Percentiles rank a stretch among this genome's conserved stretches.
These are phyloP conservation scores for Rhimphoctona megacephalus DNA, from an alignment of 2,888 invertebrate species.

Conservation along the genomic window DNA sequence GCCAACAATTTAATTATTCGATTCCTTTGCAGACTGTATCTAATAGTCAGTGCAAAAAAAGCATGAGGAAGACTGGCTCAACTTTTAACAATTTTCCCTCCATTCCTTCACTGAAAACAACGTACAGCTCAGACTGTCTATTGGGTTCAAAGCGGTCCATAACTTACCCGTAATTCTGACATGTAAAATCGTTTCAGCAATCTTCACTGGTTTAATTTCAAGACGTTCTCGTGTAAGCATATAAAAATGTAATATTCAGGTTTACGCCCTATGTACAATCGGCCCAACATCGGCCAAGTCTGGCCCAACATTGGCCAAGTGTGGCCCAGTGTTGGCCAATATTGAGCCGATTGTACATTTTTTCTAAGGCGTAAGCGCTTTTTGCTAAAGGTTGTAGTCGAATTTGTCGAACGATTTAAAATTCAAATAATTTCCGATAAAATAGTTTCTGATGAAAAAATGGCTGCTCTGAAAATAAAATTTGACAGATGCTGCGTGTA, in stretches of 20 bases:
- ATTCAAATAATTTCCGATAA: too few species aligned
- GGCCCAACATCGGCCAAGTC: too few species aligned
- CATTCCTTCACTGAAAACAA: conserved; percentile 5
- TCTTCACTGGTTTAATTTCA: not conserved
- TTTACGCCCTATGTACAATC: too few species aligned
- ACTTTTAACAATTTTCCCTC: conserved; percentile 7
- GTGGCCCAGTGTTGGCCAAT: too few species aligned
- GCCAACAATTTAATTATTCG: conserved; percentile 63
- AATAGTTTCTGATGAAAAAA: not conserved
- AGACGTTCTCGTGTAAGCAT: not conserved
- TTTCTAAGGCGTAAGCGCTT: too few species aligned
- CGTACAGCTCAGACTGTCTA: not conserved
- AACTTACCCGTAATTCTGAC: not conserved
- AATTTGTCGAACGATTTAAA: not conserved
- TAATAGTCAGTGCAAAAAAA: conserved; percentile 29
- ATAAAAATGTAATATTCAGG: not conserved
- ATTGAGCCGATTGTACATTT: too few species aligned
- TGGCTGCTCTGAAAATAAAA: not conserved
- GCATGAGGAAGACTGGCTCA: conserved; percentile 36
- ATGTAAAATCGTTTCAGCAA: not conserved
- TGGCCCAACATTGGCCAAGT: too few species aligned
- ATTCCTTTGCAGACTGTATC: conserved; percentile 28
- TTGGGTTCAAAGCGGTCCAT: not conserved
- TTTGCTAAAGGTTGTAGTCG: not conserved
- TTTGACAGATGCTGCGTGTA: not conserved